A percentile compares a stretch with the other conserved stretches of the same genome.
Evolutionary conservation across 2,888 invertebrate species (phyloP).

Genomic region (Nemotelus nigrinus): DNA sequence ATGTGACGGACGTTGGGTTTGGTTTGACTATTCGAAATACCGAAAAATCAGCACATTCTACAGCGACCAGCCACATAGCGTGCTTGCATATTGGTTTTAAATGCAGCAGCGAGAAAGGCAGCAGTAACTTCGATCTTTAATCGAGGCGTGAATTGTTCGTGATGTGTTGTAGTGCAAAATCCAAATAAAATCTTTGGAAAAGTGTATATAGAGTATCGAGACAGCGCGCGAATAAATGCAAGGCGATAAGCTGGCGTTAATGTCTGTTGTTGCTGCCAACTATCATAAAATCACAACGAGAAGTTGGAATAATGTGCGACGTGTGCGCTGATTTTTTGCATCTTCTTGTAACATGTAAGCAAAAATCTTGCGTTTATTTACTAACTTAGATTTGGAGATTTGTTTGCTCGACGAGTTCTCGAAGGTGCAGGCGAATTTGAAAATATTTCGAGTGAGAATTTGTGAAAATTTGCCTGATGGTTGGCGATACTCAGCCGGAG

Average conservation of each 20-base stretch:
- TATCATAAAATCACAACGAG: conserved; percentile 27
- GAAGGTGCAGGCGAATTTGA: not conserved
- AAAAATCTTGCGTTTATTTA: conserved; percentile 46
- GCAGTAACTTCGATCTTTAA: too few species aligned
- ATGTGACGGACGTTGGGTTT: not conserved
- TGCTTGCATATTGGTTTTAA: not conserved
- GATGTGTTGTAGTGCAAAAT: not conserved
- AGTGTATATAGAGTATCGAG: not conserved
- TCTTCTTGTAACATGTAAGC: conserved; percentile 86
- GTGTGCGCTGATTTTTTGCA: conserved; percentile 93
- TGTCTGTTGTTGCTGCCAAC: conserved; percentile 25
- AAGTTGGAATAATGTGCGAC: conserved; percentile 80
- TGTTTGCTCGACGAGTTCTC: too few species aligned
- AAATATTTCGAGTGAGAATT: conserved; percentile 24
- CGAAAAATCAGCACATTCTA: too few species aligned
- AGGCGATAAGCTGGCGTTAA: conserved; percentile 26
- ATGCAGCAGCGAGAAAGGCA: not conserved
- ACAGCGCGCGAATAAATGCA: conserved; percentile 35
- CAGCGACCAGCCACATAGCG: too few species aligned
- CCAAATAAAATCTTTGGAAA: too few species aligned
- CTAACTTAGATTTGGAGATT: not conserved
- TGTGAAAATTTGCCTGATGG: not conserved
- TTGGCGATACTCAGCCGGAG: conserved; percentile 2
- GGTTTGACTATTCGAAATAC: not conserved
- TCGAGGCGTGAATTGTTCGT: not conserved